Base-by-base conservation (phyloP, 2,888 invertebrate species). In the Trichogramma evanescens region DNA sequence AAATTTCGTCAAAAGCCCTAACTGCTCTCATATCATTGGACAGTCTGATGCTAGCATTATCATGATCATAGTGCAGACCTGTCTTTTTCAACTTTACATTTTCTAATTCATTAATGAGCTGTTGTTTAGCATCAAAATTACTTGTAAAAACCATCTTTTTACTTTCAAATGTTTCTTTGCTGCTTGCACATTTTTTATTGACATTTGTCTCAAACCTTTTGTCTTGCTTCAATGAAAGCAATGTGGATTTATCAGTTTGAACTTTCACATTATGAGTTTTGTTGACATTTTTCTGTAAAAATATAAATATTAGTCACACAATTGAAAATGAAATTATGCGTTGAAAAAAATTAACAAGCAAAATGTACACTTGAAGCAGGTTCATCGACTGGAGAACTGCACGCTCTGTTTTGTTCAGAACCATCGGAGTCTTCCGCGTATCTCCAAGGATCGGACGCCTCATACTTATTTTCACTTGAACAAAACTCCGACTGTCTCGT, bases 1-100 rank as follows among this genome's bases (percentile, higher is more conserved):
- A 89, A 74, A 91, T 91, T 74, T 89, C 86, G 1, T 86, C 84
- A 58, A 50, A 57, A 39, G 13, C 39, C 54, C 58, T n/a, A 38
- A 48, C 7, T 49, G 8, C 42, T 50, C 45, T 58, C 2, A 54
- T 54, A 42, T 53, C 50, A 40, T 42, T 7, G 41, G 41, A 6
- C 43, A 59, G 51, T 50, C 53, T 54, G n/a, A 40, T 44, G 9
- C n/a, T 5, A n/a, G 55, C 40, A 39, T 63, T 63, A 0, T 60
- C 54, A 49, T 58, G 26, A 26, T 49, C 52, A 45, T 13, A 43
- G 5, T 50, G 57, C 7, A 50, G 26, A 9, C 50, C 49, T 43
- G 44, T 51, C 38, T 58, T 58, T 40, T n/a, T 57, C 13, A 56
- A 39, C 49, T 56, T 58, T 39, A 50, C 6, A 56, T 50, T 50